Base-by-base conservation (phyloP, 2,113 vertebrate genomes). In the Brachirus orientalis region DNA sequence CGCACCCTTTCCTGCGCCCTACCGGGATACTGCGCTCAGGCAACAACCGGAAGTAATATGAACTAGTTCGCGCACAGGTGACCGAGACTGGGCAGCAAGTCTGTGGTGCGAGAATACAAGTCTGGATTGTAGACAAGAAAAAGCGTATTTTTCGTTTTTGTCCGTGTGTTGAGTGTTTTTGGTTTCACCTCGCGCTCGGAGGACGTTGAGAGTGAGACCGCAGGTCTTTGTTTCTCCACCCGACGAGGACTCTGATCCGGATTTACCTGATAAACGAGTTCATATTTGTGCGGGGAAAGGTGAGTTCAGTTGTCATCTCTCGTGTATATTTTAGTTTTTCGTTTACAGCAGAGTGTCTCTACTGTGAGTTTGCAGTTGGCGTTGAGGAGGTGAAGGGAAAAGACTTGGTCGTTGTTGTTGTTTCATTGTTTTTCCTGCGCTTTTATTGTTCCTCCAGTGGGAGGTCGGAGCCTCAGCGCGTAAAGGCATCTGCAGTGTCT, bases 1-100 rank as follows among this genome's bases (percentile, higher is more conserved):
- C 88, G 77, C 88, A 35, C 88, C 85, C 79, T 75, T 72, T 60
- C 13, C 22, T 43, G 40, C 40, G 11, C 40, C 10, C 14, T 13
- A 0, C 2, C 17, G 14, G 28, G 63, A 58, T 13, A 19, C 8
- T 70, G 65, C 48, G 67, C 67, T 17, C 87, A 89, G 85, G 87
- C 84, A 79, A 62, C 11, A 44, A 44, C 81, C 18, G 72, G 83
- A 79, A 85, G 38, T 6, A 4, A 7, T 1, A 28, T 28, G 20
- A 2, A 1, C 33, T 19, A 50, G 62, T 22, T 8, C 33, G 7
- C 10, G 6, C 43, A 6, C 69, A 79, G 80, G 71, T 75, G 57
- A 72, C 22, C 13, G 46, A 51, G 6, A 13, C 8, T 2, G 33
- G 18, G 35, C 28, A 8, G 36, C 6, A n/a, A 18, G 9, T 10